Evolutionary conservation across 2,888 invertebrate species (phyloP), one percentile per base, ranked within the genome.

Genomic region (Dicyrtomina minuta): DNA sequence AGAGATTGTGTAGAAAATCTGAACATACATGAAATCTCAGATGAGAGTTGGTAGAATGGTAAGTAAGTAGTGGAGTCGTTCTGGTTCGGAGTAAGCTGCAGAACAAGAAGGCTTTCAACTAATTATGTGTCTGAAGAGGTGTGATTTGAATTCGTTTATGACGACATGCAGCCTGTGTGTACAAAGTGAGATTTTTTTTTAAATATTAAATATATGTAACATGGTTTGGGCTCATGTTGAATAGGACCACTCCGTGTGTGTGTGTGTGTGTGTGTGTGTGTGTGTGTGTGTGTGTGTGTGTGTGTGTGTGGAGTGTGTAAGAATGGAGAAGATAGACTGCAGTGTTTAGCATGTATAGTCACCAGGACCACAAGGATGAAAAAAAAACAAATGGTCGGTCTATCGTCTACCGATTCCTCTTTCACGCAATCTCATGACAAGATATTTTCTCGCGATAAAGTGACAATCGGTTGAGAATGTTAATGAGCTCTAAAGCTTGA

Each of bases 391-490:
- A 44, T 61, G 24, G 17, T 53, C 53, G 22, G 53, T 53, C 24
- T 53, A 53, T 22, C 24, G 53, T 53, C 3, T 61, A 33, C 64
- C 49, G 56, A 41, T 49, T 59, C 41, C 56, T 49, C 58, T 64
- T 66, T 56, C 65, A 49, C 64, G 33, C 67, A 67, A 70, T 66
- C 67, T 68, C 68, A 49, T 59, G 67, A 71, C 59, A 59, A 64
- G 64, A 67, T 68, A 68, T 61, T 67, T 64, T 71, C 62, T 64
- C 43, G 67, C 55, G 67, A 71, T 71, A 64, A 64, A 71, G 58
- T 71, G 67, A 68, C 64, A 68, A 67, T 68, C 62, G 55, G 58
- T 64, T 43, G 56, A 68, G 71, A 71, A 71, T 71, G 67, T 46
- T 71, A 71, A 71, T 71, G 67, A 68, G 60, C 33, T 61, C 15